These are phyloP conservation scores for Myioborus miniatus DNA, from an alignment of 2,797 vertebrate species.

Conservation along the genomic window DNA sequence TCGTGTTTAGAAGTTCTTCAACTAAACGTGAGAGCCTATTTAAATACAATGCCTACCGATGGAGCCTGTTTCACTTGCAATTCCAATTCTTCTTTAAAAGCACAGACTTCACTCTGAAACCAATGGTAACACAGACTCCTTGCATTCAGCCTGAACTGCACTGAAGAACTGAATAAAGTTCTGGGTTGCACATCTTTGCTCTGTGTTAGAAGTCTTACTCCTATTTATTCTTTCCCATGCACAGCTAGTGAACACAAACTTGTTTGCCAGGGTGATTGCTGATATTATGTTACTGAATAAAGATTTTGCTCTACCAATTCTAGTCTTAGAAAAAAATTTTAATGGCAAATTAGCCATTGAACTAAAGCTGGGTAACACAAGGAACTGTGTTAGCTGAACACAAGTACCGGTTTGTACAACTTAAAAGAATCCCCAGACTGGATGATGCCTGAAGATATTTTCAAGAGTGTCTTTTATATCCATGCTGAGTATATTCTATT, in stretches of 20 bases:
- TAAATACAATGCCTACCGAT: background rate
- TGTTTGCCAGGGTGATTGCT: background rate
- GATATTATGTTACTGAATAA: background rate
- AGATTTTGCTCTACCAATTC: background rate
- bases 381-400: background rate
- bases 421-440: background rate
- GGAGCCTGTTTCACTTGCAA: background rate
- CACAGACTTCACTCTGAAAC: background rate
- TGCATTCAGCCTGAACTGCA: background rate
- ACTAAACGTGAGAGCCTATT: accelerated
- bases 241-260: background rate
- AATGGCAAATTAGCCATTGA: background rate
- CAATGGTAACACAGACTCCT: background rate
- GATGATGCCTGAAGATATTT: background rate
- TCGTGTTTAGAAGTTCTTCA: background rate
- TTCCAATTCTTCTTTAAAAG: background rate
- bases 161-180: background rate
- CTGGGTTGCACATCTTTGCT: background rate
- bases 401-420: background rate
- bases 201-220: background rate
- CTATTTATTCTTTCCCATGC: background rate
- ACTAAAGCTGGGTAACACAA: background rate
- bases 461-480: background rate
- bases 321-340: background rate
- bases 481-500: background rate